phyloP scores from a whole-genome alignment of 2,797 vertebrate species.

The Smutsia temminckii region DNA sequence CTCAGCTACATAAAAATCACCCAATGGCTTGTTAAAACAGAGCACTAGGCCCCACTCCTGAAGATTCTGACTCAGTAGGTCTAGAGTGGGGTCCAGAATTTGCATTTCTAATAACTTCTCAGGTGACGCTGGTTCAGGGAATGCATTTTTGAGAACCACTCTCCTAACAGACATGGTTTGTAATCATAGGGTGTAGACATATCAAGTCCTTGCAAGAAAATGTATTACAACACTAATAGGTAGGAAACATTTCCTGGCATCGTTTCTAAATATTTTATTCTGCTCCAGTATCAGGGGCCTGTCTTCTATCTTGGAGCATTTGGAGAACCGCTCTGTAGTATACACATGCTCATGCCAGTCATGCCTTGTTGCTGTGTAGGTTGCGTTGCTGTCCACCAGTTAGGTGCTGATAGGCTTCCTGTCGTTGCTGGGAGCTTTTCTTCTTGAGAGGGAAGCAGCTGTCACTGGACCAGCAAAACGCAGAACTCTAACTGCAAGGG shows the following conservation, averaged over 20 bases:
- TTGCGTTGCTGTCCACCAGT: neutral
- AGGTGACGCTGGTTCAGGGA: neutral
- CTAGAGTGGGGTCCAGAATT: neutral
- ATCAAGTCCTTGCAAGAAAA: neutral
- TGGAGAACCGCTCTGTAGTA: neutral
- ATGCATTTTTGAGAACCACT: neutral
- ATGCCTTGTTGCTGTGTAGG: neutral
- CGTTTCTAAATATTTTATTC: neutral
- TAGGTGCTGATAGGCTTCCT: neutral
- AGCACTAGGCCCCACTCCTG: no score
- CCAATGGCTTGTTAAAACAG: neutral
- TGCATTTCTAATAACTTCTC: neutral
- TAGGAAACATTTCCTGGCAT: neutral
- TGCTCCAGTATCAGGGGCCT: accelerated
- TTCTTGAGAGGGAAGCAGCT: neutral
- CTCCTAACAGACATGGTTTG: accelerated
- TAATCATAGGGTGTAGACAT: neutral
- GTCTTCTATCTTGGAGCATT: neutral
- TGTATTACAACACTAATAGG: no score
- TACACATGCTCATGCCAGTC: accelerated
- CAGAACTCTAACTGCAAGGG: neutral
- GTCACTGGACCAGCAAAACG: neutral
- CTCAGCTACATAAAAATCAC: neutral
- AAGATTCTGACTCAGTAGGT: neutral
- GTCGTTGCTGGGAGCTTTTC: neutral